Percentiles rank a stretch among this genome's conserved stretches.
These are phyloP conservation scores for Nycticebus coucang DNA, from an alignment of 2,113 vertebrate species.

Conservation along the genomic window DNA sequence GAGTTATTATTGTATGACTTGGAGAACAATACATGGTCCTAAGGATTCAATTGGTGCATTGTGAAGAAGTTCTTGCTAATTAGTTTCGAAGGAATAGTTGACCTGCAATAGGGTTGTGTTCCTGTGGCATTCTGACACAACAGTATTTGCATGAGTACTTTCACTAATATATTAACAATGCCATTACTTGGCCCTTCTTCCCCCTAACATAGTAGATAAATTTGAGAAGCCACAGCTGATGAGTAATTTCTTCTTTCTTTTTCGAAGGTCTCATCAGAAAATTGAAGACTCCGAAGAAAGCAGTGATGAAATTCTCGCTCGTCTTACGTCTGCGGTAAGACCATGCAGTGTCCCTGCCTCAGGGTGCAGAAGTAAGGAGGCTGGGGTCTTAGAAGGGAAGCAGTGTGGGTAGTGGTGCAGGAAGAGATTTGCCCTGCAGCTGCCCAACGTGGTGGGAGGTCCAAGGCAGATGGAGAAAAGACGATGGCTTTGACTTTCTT, in stretches of 20 bases:
- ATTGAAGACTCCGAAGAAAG: slow-evolving; percentile 91
- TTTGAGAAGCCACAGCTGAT: not conserved
- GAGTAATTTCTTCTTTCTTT: slow-evolving; percentile 75
- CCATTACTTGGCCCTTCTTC: not conserved
- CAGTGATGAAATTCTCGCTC: slow-evolving; percentile 94
- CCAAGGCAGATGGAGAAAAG: not conserved
- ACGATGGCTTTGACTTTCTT: not conserved
- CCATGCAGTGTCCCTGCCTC: slow-evolving; percentile 52
- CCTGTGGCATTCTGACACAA: not conserved
- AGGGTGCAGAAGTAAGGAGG: not conserved
- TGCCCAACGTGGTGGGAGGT: not conserved
- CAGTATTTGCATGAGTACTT: not conserved
- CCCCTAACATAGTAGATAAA: not conserved
- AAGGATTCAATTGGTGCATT: not conserved
- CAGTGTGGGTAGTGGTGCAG: not conserved
- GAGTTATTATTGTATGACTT: not conserved
- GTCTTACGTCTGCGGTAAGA: slow-evolving; percentile 95
- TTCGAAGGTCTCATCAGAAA: slow-evolving; percentile 92
- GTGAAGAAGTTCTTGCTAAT: not conserved
- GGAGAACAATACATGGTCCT: not conserved
- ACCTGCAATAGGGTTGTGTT: not conserved
- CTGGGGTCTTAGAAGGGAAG: not conserved
- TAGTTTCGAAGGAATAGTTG: not conserved
- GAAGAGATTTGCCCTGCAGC: not conserved
- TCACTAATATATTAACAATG: not conserved